Base-by-base conservation (phyloP, 2,888 invertebrate species). In the Reticulitermes lucifugus region DNA sequence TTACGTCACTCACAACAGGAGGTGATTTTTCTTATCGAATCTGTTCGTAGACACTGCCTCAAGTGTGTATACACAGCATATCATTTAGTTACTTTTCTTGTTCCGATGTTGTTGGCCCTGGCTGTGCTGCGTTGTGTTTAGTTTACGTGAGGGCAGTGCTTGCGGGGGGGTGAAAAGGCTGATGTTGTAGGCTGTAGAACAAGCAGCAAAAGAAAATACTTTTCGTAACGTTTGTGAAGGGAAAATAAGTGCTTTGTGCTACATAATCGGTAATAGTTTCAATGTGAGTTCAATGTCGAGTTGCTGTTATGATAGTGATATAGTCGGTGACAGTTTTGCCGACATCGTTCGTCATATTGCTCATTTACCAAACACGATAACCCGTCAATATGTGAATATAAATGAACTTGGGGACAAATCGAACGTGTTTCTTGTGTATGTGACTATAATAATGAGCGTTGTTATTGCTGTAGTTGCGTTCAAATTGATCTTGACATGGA, bases 231-330 rank as follows among this genome's bases (percentile, higher is more conserved):
- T 65, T 65, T 65, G n/a, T 25, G 65, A n/a, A 65, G 25, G 65
- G 65, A 65, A 10, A 65, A 2, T 65, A 65, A 5, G n/a, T 25
- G 9, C 10, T 25, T 25, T 65, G 65, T 65, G n/a, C 9, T 65
- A 14, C 25, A 10, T 25, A 65, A 65, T 65, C 65, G n/a, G 12
- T 65, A 65, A 25, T n/a, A 25, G 7, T 10, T 51, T 25, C 25
- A 79, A 12, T 51, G 55, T 79, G 79, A 80, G 21, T 35, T 80
- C 80, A 83, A 87, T 87, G 87, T 84, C 86, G 59, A 86, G 86
- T 83, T 86, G 87, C 83, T 87, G 87, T 84, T 85, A 85, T 43
- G 83, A 83, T 84, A 83, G 86, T 82, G 86, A 86, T 51, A 51
- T 82, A 60, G 84, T 70, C 35, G 77, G 81, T 71, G 46, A 81